Percentiles rank a stretch among this genome's conserved stretches.
Conservation (phyloP, 53 echinoderm and acorn worm species). For the Arbacia lixula region DNA sequence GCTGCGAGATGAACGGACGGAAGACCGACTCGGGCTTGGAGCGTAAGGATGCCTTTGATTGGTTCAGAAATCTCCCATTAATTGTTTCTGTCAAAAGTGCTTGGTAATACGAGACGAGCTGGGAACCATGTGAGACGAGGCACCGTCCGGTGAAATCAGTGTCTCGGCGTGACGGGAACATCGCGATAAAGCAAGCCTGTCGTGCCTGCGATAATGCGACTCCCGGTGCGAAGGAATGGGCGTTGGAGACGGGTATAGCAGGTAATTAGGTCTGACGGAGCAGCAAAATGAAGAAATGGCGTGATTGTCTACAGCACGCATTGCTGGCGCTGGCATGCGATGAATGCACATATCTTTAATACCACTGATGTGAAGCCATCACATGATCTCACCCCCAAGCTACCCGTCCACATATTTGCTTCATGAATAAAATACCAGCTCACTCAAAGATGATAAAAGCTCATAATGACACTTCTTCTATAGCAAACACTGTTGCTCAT, state of each 20-base stretch:
- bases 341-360: too few relatives aligned
- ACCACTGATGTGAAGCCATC: too few relatives aligned
- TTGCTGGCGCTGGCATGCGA: too few relatives aligned
- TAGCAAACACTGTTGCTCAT: too few relatives aligned
- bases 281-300: conserved; percentile 7
- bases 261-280: neutral
- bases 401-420: too few relatives aligned
- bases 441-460: too few relatives aligned
- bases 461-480: too few relatives aligned
- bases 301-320: too few relatives aligned
- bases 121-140: neutral
- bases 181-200: neutral
- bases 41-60: conserved; percentile 42
- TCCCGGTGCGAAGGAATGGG: neutral
- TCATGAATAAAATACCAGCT: too few relatives aligned
- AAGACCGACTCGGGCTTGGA: neutral
- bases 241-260: neutral
- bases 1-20: neutral
- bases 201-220: conserved; percentile 4
- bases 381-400: too few relatives aligned
- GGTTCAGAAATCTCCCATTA: conserved; percentile 14
- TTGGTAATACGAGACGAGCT: conserved; percentile 9
- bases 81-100: conserved; percentile 45
- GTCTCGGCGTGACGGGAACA: neutral
- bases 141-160: neutral